phyloP scores from a whole-genome alignment of 2,113 vertebrate species.

The Tupaia tana region DNA sequence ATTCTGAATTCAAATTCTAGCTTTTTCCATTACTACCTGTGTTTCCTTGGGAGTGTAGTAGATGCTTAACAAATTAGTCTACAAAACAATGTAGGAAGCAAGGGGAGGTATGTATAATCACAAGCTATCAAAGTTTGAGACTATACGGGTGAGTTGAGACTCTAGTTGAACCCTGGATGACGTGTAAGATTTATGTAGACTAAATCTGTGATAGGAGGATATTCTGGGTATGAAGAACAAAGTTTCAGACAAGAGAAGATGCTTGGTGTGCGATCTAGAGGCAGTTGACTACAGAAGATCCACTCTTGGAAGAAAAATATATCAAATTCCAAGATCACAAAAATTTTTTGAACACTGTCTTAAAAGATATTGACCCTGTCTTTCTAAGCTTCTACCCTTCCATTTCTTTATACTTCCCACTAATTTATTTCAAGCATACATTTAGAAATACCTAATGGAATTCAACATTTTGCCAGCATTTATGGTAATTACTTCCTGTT shows the following conservation, averaged over 20 bases:
- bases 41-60: not conserved
- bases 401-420: not conserved
- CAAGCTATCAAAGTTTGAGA: not conserved
- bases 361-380: not conserved
- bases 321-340: not conserved
- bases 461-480: constrained; percentile 72
- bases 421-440: constrained; percentile 70
- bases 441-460: constrained; percentile 80
- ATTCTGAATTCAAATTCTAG: not conserved
- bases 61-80: not conserved
- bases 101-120: not conserved
- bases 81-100: not conserved
- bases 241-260: not conserved
- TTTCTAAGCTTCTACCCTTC: not conserved
- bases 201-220: not conserved
- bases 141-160: not conserved
- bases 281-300: not conserved
- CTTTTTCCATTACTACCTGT: not conserved
- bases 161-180: not conserved
- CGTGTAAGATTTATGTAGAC: not conserved
- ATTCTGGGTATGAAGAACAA: not conserved
- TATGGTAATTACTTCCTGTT: constrained; percentile 77
- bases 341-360: not conserved
- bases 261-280: not conserved
- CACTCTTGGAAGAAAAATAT: not conserved